Percentiles rank a stretch among this genome's conserved stretches.
These are phyloP conservation scores for Zosterops hypoxanthus DNA, from an alignment of 2,113 vertebrate genomes.

Conservation along the genomic window DNA sequence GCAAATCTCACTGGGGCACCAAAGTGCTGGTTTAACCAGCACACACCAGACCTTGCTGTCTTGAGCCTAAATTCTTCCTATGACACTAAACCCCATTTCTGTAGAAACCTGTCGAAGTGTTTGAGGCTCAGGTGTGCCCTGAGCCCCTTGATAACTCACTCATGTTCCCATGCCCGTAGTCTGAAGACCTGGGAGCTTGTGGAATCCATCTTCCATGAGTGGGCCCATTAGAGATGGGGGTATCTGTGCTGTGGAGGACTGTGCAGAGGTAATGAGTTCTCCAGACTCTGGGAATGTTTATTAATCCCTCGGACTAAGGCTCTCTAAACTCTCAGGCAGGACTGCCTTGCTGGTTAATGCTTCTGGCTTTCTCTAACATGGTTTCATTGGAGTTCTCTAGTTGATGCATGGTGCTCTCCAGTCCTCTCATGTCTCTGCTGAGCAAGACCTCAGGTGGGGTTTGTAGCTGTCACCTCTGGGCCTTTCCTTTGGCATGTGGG, in stretches of 20 bases:
- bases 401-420: background rate
- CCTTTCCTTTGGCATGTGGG: background rate
- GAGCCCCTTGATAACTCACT: background rate
- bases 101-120: background rate
- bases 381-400: background rate
- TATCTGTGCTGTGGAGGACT: background rate
- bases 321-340: background rate
- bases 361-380: background rate
- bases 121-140: background rate
- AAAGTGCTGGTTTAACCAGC: background rate
- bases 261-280: background rate
- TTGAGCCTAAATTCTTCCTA: background rate
- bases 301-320: background rate
- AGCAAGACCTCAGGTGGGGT: background rate
- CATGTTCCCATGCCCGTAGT: background rate
- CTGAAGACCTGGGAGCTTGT: background rate
- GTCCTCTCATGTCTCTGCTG: background rate
- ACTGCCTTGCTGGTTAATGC: background rate
- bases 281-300: background rate
- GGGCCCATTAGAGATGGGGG: background rate
- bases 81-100: fast-evolving
- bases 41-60: background rate
- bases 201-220: background rate
- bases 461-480: background rate
- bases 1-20: background rate